Evolutionary conservation across 1,140 invertebrate genomes (phyloP), one percentile per base, ranked within the genome.

Genomic region (Brachionus koreanus): DNA sequence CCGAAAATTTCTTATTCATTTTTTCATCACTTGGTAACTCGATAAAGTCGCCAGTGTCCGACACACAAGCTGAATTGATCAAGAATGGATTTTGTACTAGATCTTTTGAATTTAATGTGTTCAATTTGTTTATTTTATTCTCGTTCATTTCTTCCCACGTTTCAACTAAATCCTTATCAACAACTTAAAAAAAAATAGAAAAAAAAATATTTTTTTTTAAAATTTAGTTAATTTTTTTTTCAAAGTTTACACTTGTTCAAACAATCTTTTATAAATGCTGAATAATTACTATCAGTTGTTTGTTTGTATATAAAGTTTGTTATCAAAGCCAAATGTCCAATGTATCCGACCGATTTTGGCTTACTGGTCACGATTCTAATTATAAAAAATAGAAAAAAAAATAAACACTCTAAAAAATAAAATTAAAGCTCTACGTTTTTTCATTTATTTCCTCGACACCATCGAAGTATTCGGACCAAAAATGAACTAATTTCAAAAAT

Each of bases 1-100:
- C 76, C 0, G 49, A 79, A 23, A 33, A 79, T 65, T 79, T 79
- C 37, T 61, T 79, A 43, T 79, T 79, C 76, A 79, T 79, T 43
- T 61, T 57, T 65, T 79, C 76, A 25, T 79, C 76, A 35, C 37
- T 42, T 13, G 76, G 76, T 16, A 79, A 37, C 19, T 79, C 76
- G 19, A 79, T 79, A 63, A 79, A 79, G 57, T 79, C 76, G 5
- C 33, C 57, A 4, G 69, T 39, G 12, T 74, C 69, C 3, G 69
- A 35, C 39, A 25, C 25, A 0, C 39, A 74, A 3, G 25, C 33
- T 12, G 49, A 57, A 43, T 79, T 65, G 0, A 19, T 49, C 33
- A 79, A 23, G 33, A 79, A 79, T 33, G 49, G 76, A 79, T 57
- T 79, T 3, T 52, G 49, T 5, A 79, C 76, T 10, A 79, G 16